Evolutionary conservation across 2,113 vertebrate species (phyloP).

Genomic region (Strix aluco): DNA sequence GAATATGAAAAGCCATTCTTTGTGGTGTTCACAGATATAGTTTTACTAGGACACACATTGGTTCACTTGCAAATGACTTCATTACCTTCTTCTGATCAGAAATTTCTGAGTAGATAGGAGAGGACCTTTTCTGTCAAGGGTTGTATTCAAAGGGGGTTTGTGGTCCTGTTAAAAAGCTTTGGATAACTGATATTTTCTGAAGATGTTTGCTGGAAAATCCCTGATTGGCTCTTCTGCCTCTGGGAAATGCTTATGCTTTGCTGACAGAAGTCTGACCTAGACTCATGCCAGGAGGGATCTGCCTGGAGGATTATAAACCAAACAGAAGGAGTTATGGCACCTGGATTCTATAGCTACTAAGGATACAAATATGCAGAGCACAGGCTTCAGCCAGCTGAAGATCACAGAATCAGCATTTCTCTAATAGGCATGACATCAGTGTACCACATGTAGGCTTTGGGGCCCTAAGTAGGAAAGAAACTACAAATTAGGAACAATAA

Average conservation of each 20-base stretch:
- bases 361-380: not conserved
- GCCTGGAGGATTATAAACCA: not conserved
- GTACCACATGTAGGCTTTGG: not conserved
- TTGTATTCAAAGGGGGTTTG: not conserved
- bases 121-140: not conserved
- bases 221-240: not conserved
- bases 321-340: not conserved
- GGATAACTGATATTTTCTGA: not conserved
- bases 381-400: not conserved
- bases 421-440: not conserved
- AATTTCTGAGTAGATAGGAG: not conserved
- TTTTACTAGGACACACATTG: not conserved
- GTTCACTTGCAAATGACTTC: not conserved
- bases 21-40: not conserved
- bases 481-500: not conserved
- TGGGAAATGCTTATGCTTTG: not conserved
- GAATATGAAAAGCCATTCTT: not conserved
- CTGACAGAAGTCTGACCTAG: not conserved
- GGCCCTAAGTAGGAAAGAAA: not conserved
- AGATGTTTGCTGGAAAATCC: not conserved
- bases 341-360: not conserved
- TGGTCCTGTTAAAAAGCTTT: not conserved
- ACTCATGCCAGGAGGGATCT: not conserved
- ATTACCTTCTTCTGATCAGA: not conserved
- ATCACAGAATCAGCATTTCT: not conserved